Conservation (phyloP, 2,797 vertebrate species). For the Antennarius maculatus region DNA sequence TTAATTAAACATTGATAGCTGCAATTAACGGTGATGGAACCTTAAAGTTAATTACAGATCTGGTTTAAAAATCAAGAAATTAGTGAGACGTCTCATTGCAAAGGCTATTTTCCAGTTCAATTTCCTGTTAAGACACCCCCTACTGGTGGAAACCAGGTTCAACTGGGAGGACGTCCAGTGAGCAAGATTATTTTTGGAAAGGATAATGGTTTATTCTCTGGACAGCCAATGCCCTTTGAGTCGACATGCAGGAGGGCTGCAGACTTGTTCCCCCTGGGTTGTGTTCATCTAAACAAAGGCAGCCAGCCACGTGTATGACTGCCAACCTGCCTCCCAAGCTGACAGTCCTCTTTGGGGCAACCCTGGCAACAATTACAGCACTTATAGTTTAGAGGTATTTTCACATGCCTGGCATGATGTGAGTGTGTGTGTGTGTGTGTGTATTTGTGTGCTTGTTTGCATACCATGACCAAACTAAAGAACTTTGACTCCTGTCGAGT, state of each 20-base stretch:
- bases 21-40: slow-evolving; percentile 11
- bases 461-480: slow-evolving; percentile 29
- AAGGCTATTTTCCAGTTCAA: background rate
- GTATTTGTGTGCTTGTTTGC: slow-evolving; percentile 47
- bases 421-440: slow-evolving; percentile 24
- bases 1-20: slow-evolving; percentile 17
- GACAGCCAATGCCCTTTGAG: slow-evolving; percentile 33
- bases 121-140: slow-evolving; percentile 7
- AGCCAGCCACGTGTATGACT: slow-evolving; percentile 38
- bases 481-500: slow-evolving; percentile 38
- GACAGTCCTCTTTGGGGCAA: slow-evolving; percentile 44
- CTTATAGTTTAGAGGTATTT: slow-evolving; percentile 45
- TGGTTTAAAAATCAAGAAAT: slow-evolving; percentile 28
- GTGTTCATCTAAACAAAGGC: slow-evolving; percentile 49
- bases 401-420: slow-evolving; percentile 52
- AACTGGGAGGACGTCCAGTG: background rate
- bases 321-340: slow-evolving; percentile 46
- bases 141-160: slow-evolving; percentile 10
- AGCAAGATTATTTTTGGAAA: slow-evolving; percentile 28
- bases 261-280: slow-evolving; percentile 35
- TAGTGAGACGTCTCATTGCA: background rate
- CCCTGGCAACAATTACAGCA: slow-evolving; percentile 55
- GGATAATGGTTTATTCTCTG: slow-evolving; percentile 42
- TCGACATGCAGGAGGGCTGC: slow-evolving; percentile 26
- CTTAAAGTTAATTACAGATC: slow-evolving; percentile 26